Conservation (phyloP, 2,797 vertebrate species). For the Sitta carolinensis region DNA sequence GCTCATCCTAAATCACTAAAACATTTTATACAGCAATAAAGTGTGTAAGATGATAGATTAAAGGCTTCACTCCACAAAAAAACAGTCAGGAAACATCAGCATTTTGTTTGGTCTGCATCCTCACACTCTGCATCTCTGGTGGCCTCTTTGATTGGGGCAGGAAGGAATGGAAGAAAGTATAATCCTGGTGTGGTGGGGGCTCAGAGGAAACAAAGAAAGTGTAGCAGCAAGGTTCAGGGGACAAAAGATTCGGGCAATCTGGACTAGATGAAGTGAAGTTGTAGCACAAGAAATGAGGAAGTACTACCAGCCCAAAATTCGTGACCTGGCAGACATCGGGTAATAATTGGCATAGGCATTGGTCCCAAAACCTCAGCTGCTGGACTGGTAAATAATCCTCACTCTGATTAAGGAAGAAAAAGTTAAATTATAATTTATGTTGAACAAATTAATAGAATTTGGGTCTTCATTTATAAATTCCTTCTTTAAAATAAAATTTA, state of each 20-base stretch:
- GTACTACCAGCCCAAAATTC: not conserved
- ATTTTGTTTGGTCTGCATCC: not conserved
- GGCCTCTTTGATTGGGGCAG: not conserved
- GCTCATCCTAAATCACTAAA: not conserved
- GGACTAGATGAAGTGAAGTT: not conserved
- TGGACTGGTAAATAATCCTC: not conserved
- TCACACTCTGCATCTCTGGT: not conserved
- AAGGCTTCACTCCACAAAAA: not conserved
- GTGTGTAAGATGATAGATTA: not conserved
- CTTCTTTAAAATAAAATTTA: not conserved
- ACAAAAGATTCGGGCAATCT: not conserved
- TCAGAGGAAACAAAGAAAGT: not conserved
- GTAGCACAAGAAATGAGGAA: not conserved
- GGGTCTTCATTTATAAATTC: not conserved
- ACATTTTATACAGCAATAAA: not conserved
- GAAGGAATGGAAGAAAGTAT: not conserved
- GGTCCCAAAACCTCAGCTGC: not conserved
- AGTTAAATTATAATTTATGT: not conserved
- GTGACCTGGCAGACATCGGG: not conserved
- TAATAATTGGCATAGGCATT: not conserved
- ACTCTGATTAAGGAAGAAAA: not conserved
- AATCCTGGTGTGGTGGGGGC: not conserved
- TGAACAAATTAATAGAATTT: not conserved
- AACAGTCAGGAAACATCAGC: not conserved
- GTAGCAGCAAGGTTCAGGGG: not conserved